A percentile compares a stretch with the other conserved stretches of the same genome.
Conservation (phyloP, 2,888 invertebrate species). For the Serripes groenlandicus region DNA sequence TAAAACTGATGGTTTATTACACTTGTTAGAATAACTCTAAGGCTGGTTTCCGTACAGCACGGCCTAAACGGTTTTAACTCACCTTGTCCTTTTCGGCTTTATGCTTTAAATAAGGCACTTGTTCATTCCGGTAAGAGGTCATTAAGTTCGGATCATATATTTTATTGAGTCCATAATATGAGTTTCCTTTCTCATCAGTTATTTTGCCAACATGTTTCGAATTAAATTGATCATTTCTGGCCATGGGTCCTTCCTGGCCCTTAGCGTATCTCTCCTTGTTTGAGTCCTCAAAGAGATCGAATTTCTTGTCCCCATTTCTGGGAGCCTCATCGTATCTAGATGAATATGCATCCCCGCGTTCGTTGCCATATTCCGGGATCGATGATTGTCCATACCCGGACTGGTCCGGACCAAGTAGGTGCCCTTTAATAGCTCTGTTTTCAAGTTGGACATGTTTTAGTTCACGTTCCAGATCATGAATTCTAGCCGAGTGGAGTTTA, state of each 20-base stretch:
- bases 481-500: slow-evolving; percentile 46
- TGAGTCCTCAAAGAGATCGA: neutral
- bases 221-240: slow-evolving; percentile 46
- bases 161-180: slow-evolving; percentile 59
- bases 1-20: too few species aligned
- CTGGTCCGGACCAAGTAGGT: neutral
- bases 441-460: slow-evolving; percentile 46
- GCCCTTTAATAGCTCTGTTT: slow-evolving; percentile 45
- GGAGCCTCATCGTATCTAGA: neutral
- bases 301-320: neutral
- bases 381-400: neutral
- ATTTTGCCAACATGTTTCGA: slow-evolving; percentile 22
- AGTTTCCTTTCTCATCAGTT: neutral
- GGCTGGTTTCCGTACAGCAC: too few species aligned
- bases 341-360: neutral
- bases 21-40: too few species aligned
- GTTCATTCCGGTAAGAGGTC: slow-evolving; percentile 58
- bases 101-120: slow-evolving; percentile 39
- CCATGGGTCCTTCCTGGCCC: neutral
- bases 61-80: too few species aligned
- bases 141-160: slow-evolving; percentile 41
- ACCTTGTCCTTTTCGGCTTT: slow-evolving; percentile 42
- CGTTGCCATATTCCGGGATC: neutral
- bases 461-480: slow-evolving; percentile 48
- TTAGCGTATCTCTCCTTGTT: neutral